Conservation (phyloP, 2,113 vertebrate genomes). For the Xiphophorus hellerii region DNA sequence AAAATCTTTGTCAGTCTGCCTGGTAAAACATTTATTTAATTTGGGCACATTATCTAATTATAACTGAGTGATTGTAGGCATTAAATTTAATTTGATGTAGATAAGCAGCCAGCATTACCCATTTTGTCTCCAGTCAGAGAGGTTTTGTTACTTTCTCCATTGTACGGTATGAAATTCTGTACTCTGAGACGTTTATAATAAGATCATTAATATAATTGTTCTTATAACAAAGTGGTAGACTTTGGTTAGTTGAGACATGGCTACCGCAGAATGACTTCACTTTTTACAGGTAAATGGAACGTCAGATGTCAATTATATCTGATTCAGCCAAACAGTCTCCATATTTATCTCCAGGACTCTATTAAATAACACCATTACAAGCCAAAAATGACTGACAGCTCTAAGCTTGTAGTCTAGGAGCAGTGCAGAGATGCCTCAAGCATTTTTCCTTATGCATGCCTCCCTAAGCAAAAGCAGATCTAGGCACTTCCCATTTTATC, state of each 20-base stretch:
- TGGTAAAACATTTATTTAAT: constrained; percentile 21
- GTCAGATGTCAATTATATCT: background rate
- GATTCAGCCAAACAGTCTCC: background rate
- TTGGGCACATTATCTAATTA: background rate
- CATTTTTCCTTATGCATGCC: background rate
- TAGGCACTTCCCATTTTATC: background rate
- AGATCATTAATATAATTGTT: background rate
- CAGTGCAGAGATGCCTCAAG: background rate
- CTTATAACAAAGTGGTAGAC: background rate
- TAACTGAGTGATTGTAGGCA: constrained; percentile 5
- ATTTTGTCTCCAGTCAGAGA: background rate
- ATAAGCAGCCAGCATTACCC: background rate
- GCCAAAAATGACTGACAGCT: constrained; percentile 4
- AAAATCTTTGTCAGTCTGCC: constrained; percentile 6
- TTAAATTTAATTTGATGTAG: background rate
- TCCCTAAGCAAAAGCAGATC: constrained; percentile 1
- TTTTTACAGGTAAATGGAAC: background rate
- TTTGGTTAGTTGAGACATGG: background rate
- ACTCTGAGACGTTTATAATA: background rate
- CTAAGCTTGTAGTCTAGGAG: background rate
- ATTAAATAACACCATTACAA: background rate
- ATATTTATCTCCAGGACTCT: background rate
- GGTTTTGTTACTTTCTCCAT: background rate
- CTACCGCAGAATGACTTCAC: background rate
- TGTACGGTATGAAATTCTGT: background rate